Percentiles rank a stretch among this genome's conserved stretches.
Evolutionary conservation across 2,888 invertebrate genomes (phyloP).

Genomic region (Campaea margaritaria): DNA sequence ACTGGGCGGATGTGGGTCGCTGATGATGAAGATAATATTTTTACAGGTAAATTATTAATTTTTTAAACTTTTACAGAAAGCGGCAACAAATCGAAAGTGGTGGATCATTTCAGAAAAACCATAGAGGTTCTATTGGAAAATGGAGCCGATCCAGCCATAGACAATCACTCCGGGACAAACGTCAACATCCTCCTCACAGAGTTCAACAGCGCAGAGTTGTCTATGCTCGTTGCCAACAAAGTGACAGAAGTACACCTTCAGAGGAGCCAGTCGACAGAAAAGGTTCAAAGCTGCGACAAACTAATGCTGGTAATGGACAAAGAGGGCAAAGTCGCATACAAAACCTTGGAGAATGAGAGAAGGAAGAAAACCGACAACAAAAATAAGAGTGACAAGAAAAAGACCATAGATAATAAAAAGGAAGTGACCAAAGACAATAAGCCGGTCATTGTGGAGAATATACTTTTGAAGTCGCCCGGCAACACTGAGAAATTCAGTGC

Average conservation of each 20-base stretch:
- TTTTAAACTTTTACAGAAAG: slow-evolving; percentile 55
- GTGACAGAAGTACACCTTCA: slow-evolving; percentile 46
- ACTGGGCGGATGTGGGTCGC: too few species aligned
- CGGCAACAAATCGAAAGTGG: slow-evolving; percentile 59
- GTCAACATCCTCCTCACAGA: slow-evolving; percentile 76
- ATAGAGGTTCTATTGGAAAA: slow-evolving; percentile 70
- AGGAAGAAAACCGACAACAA: slow-evolving; percentile 2
- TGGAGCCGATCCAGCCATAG: slow-evolving; percentile 72
- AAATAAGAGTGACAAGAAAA: not conserved
- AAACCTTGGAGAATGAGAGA: slow-evolving; percentile 24
- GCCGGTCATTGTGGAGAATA: slow-evolving; percentile 28
- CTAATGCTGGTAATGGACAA: slow-evolving; percentile 58
- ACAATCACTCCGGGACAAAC: slow-evolving; percentile 73
- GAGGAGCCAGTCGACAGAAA: slow-evolving; percentile 21
- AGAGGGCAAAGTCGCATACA: slow-evolving; percentile 47
- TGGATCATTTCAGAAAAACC: slow-evolving; percentile 63
- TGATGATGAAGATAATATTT: too few species aligned
- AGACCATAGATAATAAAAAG: not conserved
- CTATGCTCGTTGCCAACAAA: slow-evolving; percentile 62
- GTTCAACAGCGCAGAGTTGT: slow-evolving; percentile 58
- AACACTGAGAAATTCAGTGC: not conserved
- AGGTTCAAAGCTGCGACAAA: slow-evolving; percentile 37
- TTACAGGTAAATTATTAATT: too few species aligned
- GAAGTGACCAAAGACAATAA: slow-evolving; percentile 8
- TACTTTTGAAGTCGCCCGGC: slow-evolving; percentile 25